Evolutionary conservation across 1,140 invertebrate species (phyloP), one percentile per base, ranked within the genome.

Genomic region (Papilio polytes): DNA sequence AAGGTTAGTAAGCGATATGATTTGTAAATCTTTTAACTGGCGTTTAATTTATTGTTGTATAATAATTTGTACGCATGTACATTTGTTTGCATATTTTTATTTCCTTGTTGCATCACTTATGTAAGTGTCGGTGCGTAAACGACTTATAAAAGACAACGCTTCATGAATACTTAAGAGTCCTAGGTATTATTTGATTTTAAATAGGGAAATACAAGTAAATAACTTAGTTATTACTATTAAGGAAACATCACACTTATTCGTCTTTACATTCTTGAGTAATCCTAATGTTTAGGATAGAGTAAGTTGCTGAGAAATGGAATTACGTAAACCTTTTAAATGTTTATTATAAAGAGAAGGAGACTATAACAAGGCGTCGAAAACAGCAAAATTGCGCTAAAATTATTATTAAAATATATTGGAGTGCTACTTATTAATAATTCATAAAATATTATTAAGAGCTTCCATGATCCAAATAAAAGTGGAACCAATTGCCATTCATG

Each of bases 131-230:
- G 12, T 63, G 59, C 59, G 59, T 63, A 13, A 63, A 63, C 59
- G 59, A 13, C 22, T 63, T 26, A 63, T 63, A 26, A 63, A 63
- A 63, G 56, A 20, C 20, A 63, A 63, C 59, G 22, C 59, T 63
- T 63, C 56, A 31, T 63, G 59, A 63, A 63, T 59, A 22, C 20
- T 63, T 1, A 63, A 63, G 20, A 31, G 7, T 26, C 13, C 26
- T 22, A 63, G 13, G 22, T 26, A 26, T 63, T 63, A 63, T 63
- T 63, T 63, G 59, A 26, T 63, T 63, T 31, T 63, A 63, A 63
- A 63, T 63, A 26, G 26, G 59, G 59, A 63, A 63, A 63, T 26
- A 26, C 22, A 63, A 59, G 10, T 20, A 18, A 56, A 20, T 9
- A 22, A 63, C 56, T 63, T 63, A 63, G 20, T 63, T 20, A 63